A percentile compares a stretch with the other conserved stretches of the same genome.
phyloP scores from a whole-genome alignment of 2,113 vertebrate species.

The Dasypus novemcinctus region DNA sequence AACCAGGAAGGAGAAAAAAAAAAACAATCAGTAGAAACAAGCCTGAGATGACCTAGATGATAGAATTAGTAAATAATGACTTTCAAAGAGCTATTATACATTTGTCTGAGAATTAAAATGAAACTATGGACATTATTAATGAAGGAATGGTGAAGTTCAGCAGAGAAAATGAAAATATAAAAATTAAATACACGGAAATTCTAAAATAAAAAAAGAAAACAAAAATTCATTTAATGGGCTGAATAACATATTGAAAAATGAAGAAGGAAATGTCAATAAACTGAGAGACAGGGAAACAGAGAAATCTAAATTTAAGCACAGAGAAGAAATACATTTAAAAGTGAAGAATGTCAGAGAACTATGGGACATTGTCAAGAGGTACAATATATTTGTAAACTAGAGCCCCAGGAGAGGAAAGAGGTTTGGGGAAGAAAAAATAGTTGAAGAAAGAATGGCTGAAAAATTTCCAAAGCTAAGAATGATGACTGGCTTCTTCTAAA shows the following conservation, averaged over 20 bases:
- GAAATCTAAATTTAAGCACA: background rate
- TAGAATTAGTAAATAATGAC: background rate
- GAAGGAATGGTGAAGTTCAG: background rate
- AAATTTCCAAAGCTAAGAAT: background rate
- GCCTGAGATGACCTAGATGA: background rate
- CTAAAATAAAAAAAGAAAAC: background rate
- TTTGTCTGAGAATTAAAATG: background rate
- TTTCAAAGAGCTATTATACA: background rate
- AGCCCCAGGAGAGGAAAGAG: background rate
- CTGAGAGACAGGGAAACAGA: background rate
- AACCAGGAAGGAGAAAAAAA: background rate
- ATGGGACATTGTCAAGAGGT: background rate
- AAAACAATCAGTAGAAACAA: background rate
- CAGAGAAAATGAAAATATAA: background rate
- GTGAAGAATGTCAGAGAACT: background rate
- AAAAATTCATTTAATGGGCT: background rate
- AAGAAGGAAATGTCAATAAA: background rate
- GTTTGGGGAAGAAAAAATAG: background rate
- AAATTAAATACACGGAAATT: background rate
- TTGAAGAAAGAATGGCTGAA: background rate
- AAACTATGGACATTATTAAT: background rate
- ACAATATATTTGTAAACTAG: background rate
- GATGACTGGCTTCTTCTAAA: background rate
- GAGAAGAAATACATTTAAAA: background rate
- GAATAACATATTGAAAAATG: conserved; percentile 6